Evolutionary conservation across 2,888 invertebrate species (phyloP).

Genomic region (Hirtodrosophila confusa): DNA sequence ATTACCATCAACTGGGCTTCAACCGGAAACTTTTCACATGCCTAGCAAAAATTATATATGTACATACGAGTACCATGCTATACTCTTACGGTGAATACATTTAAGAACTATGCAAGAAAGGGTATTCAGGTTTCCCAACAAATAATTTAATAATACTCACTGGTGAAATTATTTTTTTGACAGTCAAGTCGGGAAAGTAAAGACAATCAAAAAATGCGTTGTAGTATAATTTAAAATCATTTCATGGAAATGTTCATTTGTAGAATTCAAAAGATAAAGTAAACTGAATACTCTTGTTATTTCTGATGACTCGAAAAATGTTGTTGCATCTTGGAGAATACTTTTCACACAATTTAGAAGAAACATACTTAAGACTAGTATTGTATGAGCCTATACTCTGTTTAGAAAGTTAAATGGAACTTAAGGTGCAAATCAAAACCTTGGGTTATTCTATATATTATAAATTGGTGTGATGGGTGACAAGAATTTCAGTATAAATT

Average conservation of each 20-base stretch:
- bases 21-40: constrained; percentile 9
- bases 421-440: no score
- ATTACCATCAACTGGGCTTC: constrained; percentile 4
- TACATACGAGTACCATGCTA: not conserved
- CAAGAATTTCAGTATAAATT: no score
- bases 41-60: not conserved
- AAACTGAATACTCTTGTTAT: no score
- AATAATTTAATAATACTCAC: constrained; percentile 17
- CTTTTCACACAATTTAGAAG: no score
- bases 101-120: not conserved
- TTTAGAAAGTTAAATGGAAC: no score
- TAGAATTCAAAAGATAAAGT: no score
- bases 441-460: no score
- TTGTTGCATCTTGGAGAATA: no score
- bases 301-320: not conserved
- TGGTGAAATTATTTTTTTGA: not conserved
- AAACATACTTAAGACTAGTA: no score
- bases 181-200: not conserved
- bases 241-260: not conserved
- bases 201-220: not conserved
- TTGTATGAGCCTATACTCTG: no score
- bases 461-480: no score
- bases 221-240: constrained; percentile 5
- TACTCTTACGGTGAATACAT: not conserved
- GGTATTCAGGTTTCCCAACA: constrained; percentile 1